These are phyloP conservation scores for Autographa pulchrina DNA, from an alignment of 2,888 invertebrate genomes.

Conservation along the genomic window DNA sequence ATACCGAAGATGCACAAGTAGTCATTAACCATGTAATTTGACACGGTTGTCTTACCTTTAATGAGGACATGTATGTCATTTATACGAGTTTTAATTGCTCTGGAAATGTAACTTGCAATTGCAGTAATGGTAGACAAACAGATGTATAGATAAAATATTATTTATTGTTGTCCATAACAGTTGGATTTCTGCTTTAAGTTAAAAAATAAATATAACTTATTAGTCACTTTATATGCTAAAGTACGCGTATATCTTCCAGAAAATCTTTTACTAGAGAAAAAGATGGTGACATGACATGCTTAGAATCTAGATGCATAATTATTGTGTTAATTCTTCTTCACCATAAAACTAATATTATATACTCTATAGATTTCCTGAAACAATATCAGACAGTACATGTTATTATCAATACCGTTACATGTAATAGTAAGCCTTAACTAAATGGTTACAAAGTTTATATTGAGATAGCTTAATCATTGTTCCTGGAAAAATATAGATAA, in stretches of 20 bases:
- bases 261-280: too few species aligned
- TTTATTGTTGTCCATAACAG: neutral
- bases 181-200: neutral
- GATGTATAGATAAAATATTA: neutral
- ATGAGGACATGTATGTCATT: neutral
- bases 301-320: too few species aligned
- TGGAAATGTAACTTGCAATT: conserved; percentile 4
- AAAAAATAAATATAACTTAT: too few species aligned
- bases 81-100: conserved; percentile 2
- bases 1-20: neutral
- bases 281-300: too few species aligned
- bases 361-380: conserved; percentile 53
- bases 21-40: neutral
- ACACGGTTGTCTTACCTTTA: conserved; percentile 2
- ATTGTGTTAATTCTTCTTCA: neutral
- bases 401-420: conserved; percentile 34
- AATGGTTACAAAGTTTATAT: conserved; percentile 34
- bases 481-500: conserved; percentile 55
- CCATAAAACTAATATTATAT: conserved; percentile 34
- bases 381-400: conserved; percentile 41
- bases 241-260: too few species aligned
- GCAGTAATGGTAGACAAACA: neutral
- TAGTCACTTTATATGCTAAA: too few species aligned
- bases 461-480: conserved; percentile 18
- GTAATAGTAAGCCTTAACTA: conserved; percentile 36